Base-by-base conservation (phyloP, 2,797 vertebrate genomes). In the Thaleichthys pacificus region DNA sequence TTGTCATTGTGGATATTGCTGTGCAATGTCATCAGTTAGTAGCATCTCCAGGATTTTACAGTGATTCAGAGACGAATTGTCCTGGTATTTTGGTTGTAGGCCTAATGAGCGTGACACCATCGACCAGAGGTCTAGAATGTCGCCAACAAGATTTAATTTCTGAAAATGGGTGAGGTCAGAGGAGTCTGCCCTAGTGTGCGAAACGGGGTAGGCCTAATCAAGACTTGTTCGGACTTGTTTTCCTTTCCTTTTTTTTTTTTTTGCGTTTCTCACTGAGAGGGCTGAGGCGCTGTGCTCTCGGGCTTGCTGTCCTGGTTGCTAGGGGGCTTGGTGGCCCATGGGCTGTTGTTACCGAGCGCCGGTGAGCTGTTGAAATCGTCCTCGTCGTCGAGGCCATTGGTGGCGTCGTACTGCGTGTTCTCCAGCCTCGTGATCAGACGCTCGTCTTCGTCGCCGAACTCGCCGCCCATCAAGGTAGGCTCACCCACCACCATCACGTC, bases 401-500 rank as follows among this genome's bases (percentile, higher is more conserved):
- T 95, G 89, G 97, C 96, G 84, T 99, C 97, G 70, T 98, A 99
- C 87, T 99, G 97, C 73, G 97, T 99, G 89, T 99, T 99, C 94
- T 99, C 97, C 93, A 99, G 94, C 84, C 97, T 96, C 74, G 97
- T 99, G 94, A 99, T 99, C 91, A 99, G 96, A 80, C 97, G 96
- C 93, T 99, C 97, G 5, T 99, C 97, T 93, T 99, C 97, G 77
- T 99, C 97, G 74, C 97, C 97, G 70, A 99, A 99, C 91, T 98
- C 97, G 76, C 97, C 97, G 66, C 97, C 97, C 97, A 98, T 99
- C 89, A 99, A 91, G 83, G 97, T 99, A 81, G 97, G 97, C 90
- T 99, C 97, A 80, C 97, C 97, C 77, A 99, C 97, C 84, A 99
- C 97, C 97, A 99, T 99, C 92, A 99, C 97, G 84, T 99, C 97